phyloP scores from a whole-genome alignment of 2,113 vertebrate species.

The Gopherus evgoodei region DNA sequence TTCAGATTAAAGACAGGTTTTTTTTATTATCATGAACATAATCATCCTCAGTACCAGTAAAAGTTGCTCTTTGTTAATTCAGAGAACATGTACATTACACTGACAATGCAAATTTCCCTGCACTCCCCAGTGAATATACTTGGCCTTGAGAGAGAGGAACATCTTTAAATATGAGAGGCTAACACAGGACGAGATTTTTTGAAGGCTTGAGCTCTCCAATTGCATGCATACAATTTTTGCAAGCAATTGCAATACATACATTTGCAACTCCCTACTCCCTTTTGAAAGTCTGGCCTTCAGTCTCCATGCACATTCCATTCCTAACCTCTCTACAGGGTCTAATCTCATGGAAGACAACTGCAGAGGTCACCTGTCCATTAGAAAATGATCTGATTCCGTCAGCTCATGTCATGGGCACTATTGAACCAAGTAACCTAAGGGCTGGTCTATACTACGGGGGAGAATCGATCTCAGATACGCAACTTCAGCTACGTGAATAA shows the following conservation, averaged over 20 bases:
- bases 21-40: background rate
- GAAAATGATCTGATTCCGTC: background rate
- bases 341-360: background rate
- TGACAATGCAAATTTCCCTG: background rate
- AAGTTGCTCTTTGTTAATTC: background rate
- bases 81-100: background rate
- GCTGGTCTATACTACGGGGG: too few species aligned
- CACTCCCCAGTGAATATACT: background rate
- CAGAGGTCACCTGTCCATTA: background rate
- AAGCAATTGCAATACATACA: background rate
- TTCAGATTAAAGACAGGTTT: background rate
- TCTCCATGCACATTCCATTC: background rate
- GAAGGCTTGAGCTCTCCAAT: background rate
- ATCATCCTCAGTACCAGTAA: background rate
- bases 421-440: too few species aligned
- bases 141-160: background rate
- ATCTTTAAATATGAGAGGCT: background rate
- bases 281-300: background rate
- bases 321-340: background rate
- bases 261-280: background rate
- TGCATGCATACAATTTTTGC: background rate
- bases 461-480: too few species aligned
- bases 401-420: too few species aligned
- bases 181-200: background rate
- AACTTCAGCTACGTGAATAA: too few species aligned